Conservation (phyloP, 2,797 vertebrate species). For the Parotocinclus haroldoi region DNA sequence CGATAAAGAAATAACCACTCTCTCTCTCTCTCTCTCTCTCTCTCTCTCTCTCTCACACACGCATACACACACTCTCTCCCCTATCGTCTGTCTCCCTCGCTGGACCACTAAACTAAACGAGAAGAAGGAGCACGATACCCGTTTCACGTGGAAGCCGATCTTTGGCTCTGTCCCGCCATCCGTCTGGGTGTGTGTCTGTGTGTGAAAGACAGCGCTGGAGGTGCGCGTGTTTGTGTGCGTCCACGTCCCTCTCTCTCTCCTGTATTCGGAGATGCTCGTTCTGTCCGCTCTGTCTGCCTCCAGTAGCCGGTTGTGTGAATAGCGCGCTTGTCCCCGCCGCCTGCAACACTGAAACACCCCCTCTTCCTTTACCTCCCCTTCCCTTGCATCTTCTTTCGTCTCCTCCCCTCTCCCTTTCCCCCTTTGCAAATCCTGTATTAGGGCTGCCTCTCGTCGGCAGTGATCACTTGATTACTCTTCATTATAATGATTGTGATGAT, state of each 20-base stretch:
- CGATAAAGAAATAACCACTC: slow-evolving; percentile 58
- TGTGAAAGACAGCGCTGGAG: slow-evolving; percentile 42
- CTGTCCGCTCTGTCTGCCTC: slow-evolving; percentile 62
- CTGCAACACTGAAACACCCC: slow-evolving; percentile 53
- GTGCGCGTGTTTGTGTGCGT: slow-evolving; percentile 37
- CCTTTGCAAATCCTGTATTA: slow-evolving; percentile 57
- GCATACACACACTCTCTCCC: not conserved
- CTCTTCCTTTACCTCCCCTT: slow-evolving; percentile 36
- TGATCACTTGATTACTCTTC: slow-evolving; percentile 74
- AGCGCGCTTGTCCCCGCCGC: slow-evolving; percentile 60
- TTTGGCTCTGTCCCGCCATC: slow-evolving; percentile 68
- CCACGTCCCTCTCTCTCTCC: slow-evolving; percentile 10
- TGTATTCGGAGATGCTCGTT: not conserved
- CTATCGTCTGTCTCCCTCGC: too few relatives aligned
- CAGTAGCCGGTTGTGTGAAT: slow-evolving; percentile 64
- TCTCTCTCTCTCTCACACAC: slow-evolving; percentile 16
- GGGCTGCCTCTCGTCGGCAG: slow-evolving; percentile 57
- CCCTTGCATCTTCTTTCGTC: slow-evolving; percentile 46
- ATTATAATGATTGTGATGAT: slow-evolving; percentile 75
- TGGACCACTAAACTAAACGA: slow-evolving; percentile 36
- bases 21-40: slow-evolving; percentile 29
- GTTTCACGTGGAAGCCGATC: slow-evolving; percentile 58
- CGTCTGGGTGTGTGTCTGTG: slow-evolving; percentile 56
- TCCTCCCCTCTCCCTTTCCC: slow-evolving; percentile 47
- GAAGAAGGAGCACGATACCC: slow-evolving; percentile 50